These are phyloP conservation scores for Cairina moschata DNA, from an alignment of 2,113 vertebrate species.

Conservation along the genomic window DNA sequence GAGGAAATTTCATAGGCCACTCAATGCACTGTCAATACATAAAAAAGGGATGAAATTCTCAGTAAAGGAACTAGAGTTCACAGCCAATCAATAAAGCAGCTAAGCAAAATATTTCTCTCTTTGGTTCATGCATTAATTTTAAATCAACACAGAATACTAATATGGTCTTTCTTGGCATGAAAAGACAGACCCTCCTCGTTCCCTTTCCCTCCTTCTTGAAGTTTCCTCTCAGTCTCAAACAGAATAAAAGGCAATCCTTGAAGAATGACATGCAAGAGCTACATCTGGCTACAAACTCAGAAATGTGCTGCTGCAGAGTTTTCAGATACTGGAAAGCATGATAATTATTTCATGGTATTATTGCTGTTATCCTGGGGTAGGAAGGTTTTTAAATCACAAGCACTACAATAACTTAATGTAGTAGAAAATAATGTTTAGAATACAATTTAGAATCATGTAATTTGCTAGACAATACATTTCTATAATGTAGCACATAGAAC, in stretches of 20 bases:
- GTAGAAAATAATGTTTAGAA: neutral
- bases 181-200: neutral
- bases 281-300: neutral
- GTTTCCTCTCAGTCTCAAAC: neutral
- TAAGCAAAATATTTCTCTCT: neutral
- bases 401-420: neutral
- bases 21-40: slow-evolving; percentile 84
- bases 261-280: neutral
- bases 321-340: neutral
- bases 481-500: neutral
- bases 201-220: neutral
- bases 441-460: neutral
- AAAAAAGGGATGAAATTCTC: neutral
- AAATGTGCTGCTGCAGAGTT: neutral
- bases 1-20: slow-evolving; percentile 92
- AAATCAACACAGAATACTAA: neutral
- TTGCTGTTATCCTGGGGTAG: neutral
- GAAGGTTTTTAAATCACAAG: neutral
- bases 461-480: neutral
- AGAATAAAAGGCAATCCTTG: neutral
- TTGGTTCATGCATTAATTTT: neutral
- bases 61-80: neutral
- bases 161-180: neutral
- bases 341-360: neutral
- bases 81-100: neutral